Evolutionary conservation across 2,888 invertebrate genomes (phyloP).

Genomic region (Netelia fuscicornis): DNA sequence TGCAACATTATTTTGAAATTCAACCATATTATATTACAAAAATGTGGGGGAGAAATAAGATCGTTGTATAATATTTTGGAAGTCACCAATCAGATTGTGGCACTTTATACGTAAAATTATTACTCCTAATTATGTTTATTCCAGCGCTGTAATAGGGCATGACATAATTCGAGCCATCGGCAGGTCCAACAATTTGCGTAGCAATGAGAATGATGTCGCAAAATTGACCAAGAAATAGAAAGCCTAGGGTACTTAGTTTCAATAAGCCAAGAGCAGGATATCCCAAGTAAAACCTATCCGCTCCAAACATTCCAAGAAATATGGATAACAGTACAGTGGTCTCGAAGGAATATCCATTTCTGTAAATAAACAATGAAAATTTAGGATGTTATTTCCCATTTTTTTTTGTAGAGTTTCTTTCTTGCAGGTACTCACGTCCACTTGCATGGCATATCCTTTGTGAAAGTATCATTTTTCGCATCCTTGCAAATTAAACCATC

Average conservation of each 20-base stretch:
- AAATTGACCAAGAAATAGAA: slow-evolving; percentile 97
- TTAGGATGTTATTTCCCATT: background rate
- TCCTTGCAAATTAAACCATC: slow-evolving; percentile 93
- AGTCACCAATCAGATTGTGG: slow-evolving; percentile 92
- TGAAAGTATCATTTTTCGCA: slow-evolving; percentile 92
- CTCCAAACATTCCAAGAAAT: slow-evolving; percentile 99
- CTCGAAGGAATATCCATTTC: slow-evolving; percentile 97
- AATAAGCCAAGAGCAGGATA: slow-evolving; percentile 98
- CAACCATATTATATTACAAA: slow-evolving; percentile 11
- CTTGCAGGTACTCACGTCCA: slow-evolving; percentile 93
- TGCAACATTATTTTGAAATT: background rate
- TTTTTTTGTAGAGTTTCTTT: background rate
- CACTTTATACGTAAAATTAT: slow-evolving; percentile 94
- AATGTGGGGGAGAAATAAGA: background rate
- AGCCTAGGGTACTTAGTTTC: slow-evolving; percentile 98
- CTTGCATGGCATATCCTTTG: slow-evolving; percentile 93
- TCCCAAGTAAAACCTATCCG: slow-evolving; percentile 99
- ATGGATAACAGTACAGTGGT: slow-evolving; percentile 96
- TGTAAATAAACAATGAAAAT: slow-evolving; percentile 83
- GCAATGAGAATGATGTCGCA: slow-evolving; percentile 98
- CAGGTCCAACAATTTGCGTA: slow-evolving; percentile 96
- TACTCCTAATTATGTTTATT: slow-evolving; percentile 91
- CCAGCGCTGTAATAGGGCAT: slow-evolving; percentile 97
- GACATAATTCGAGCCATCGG: slow-evolving; percentile 97
- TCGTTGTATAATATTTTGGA: slow-evolving; percentile 24